Evolutionary conservation across 1,140 invertebrate species (phyloP), one percentile per base, ranked within the genome.

Genomic region (Olivierus martensii): DNA sequence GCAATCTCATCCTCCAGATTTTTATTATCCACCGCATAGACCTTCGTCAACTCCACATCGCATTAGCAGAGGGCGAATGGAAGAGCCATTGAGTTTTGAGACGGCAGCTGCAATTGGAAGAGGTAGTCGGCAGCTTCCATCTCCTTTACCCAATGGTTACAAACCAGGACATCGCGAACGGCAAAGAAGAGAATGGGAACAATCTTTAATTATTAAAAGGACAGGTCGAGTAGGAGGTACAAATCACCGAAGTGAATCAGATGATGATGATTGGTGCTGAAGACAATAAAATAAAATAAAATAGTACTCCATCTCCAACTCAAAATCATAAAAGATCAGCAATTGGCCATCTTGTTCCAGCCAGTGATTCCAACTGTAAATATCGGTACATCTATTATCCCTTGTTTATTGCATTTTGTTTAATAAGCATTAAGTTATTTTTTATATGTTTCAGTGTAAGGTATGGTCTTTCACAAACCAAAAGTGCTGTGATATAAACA

Each of bases 61-160:
- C 28, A 15, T n/a, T 48, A 37, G n/a, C 35, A 15, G 49, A 28
- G 12, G 22, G 38, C 11, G 18, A 41, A 15, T 41, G 14, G 54
- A 56, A 22, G 51, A 56, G 46, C 77, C 77, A 59, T 76, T 89
- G 55, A 87, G 83, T 66, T 91, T 89, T 73, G 87, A 93, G 71
- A 84, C 88, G 67, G 87, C 84, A 59, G 77, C 88, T 62, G 83
- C 84, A 52, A 79, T 90, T 70, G 87, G 86, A 17, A 77, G 85
- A 60, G 82, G 82, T 35, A 81, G 79, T 49, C 77, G 84, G 53
- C 73, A 84, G 65, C 74, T 87, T 62, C 84, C 86, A 35, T 85
- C 84, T 66, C 83, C 85, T 55, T 79, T 87, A 59, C 81, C 83
- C 49, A 87, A 87, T 68, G 84, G 83, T 51, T 86, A 81, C 73